Evolutionary conservation across 2,113 vertebrate genomes (phyloP), one percentile per base, ranked within the genome.

Genomic region (Corythoichthys intestinalis): DNA sequence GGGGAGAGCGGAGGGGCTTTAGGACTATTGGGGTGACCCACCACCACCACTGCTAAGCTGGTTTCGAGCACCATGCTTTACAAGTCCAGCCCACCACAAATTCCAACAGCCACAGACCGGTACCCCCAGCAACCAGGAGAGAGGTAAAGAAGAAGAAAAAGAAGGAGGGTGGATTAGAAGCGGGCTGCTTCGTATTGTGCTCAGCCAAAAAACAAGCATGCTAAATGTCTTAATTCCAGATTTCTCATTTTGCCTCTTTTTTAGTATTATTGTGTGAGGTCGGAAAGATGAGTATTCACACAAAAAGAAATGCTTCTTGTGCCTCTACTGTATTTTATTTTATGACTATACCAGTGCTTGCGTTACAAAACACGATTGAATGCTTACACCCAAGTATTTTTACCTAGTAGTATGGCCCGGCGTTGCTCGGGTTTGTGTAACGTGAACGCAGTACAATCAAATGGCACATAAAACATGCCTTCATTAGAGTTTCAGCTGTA

Each of bases 51-150:
- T 20, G 38, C 77, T 83, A 60, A 83, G 80, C 80, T 64, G 70
- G 82, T 84, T 79, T 83, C 71, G 84, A 87, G 77, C 88, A 85
- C 74, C 68, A 46, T 80, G 61, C 61, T 63, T 86, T 86, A 86
- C 85, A 84, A 82, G 79, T 87, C 80, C 85, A 85, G 83, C 83
- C 80, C 83, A 85, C 83, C 84, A 72, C 79, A 69, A 90, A 93
- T 93, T 93, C 91, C 90, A 86, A 67, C 71, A 75, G 75, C 85
- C 35, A 37, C 82, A 87, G 80, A 86, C 83, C 88, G 62, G 85
- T 88, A 73, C 59, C 89, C 87, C 69, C 70, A 69, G 87, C 83
- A 89, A 90, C 85, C 84, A 89, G 88, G 86, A 87, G 78, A 87
- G 83, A 88, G 82, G 87, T 84, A 77, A 81, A 77, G 74, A 74